These are phyloP conservation scores for Panthera tigris DNA, from an alignment of 2,113 vertebrate genomes.

Conservation along the genomic window DNA sequence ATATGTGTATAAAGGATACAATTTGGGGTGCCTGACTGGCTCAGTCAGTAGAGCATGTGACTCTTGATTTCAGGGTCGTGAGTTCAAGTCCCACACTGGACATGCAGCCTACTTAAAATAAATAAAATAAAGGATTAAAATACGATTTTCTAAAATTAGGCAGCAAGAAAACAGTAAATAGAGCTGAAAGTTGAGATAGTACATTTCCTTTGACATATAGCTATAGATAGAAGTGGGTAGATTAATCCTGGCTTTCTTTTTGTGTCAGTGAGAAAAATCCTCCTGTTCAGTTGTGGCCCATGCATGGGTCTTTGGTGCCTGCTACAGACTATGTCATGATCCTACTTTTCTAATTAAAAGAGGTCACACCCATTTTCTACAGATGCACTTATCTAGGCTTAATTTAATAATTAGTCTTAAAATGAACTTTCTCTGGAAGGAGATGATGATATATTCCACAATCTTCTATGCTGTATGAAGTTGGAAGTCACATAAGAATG, in stretches of 20 bases:
- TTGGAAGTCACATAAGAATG: conserved; percentile 29
- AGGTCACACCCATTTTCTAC: conserved; percentile 22
- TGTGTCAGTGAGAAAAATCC: background rate
- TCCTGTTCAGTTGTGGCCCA: background rate
- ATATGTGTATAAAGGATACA: background rate
- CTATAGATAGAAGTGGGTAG: background rate
- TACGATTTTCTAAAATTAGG: background rate
- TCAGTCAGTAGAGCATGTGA: background rate
- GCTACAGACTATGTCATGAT: background rate
- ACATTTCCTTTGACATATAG: conserved; percentile 41
- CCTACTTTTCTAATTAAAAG: conserved; percentile 25
- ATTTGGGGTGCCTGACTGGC: background rate
- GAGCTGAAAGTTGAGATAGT: background rate
- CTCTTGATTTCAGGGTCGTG: background rate
- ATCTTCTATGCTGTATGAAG: background rate
- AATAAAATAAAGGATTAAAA: background rate
- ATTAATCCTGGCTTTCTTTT: background rate
- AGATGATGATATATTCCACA: background rate
- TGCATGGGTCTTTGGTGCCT: background rate
- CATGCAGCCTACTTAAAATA: background rate
- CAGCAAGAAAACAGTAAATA: conserved; percentile 10
- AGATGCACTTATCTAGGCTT: conserved; percentile 5
- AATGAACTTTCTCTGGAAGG: conserved; percentile 25
- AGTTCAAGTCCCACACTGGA: background rate
- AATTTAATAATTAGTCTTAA: conserved; percentile 28